Percentiles rank a stretch among this genome's conserved stretches.
Conservation (phyloP, 2,113 vertebrate genomes). For the Callocephalon fimbriatum region DNA sequence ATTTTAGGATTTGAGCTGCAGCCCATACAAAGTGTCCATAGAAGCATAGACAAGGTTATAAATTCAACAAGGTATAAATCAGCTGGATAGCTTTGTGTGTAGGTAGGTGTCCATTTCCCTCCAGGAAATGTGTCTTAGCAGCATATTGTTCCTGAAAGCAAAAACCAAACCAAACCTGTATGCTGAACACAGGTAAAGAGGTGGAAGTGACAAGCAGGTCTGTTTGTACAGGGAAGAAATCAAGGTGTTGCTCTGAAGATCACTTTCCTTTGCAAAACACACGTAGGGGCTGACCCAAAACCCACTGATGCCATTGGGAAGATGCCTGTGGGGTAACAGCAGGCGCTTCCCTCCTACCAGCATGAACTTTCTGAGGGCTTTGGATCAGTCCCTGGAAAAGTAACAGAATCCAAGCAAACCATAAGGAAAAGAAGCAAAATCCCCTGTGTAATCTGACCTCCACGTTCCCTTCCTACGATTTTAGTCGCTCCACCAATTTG, state of each 20-base stretch:
- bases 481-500: neutral
- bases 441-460: constrained; percentile 35
- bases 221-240: constrained; percentile 35
- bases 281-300: neutral
- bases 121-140: constrained; percentile 63
- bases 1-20: constrained; percentile 76
- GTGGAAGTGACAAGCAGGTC: constrained; percentile 37
- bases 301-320: accelerated
- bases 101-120: constrained; percentile 72
- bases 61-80: constrained; percentile 73
- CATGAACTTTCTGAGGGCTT: neutral
- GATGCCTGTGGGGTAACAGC: neutral
- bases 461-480: neutral
- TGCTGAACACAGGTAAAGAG: constrained; percentile 36
- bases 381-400: constrained; percentile 3
- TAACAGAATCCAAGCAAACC: constrained; percentile 14
- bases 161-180: constrained; percentile 27
- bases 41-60: constrained; percentile 74
- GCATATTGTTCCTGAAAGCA: constrained; percentile 33
- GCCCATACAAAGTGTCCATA: constrained; percentile 79
- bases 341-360: neutral
- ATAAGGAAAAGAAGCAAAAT: neutral
- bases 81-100: constrained; percentile 65
- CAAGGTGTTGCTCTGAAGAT: neutral
- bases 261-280: neutral